Evolutionary conservation across 2,888 invertebrate species (phyloP), one percentile per base, ranked within the genome.

Genomic region (Machimus rusticus): DNA sequence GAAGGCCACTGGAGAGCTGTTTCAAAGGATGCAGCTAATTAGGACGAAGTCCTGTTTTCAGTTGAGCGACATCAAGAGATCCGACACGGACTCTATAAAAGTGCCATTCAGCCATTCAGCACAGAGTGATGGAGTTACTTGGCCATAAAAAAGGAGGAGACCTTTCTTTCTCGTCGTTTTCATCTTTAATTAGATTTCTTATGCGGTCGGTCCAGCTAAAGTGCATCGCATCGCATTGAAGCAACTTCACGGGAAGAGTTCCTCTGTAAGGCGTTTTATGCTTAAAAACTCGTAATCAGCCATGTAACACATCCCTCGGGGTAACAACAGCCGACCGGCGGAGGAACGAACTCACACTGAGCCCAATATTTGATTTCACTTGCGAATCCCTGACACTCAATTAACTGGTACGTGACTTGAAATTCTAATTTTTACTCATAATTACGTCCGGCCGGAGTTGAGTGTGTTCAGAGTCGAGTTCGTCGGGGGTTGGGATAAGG

Each of bases 401-500:
- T 82, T 82, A 82, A 55, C 82, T 16, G n/a, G 55, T 16, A 82
- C 82, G 82, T 82, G 82, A 55, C 82, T 57, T 19, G 82, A 55
- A 82, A 82, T 82, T 82, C 12, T 82, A 82, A 82, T 82, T 82
- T 43, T 55, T 82, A 34, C 55, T 82, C 55, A 55, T 37, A 82
- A 82, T 82, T 55, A 82, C 66, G 66, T 66, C 66, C 28, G 12
- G 66, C 4, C n/a, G n/a, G 51, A 51, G 51, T 51, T 51, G 1
- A 66, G 28, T 23, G 8, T 19, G 66, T n/a, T 51, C 16, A 6
- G 1, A 66, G 66, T 28, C 23, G 66, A 66, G 28, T 28, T 4
- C 66, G 28, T 66, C 28, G 19, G 23, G 66, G 66, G 66, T 8
- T 19, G 66, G 12, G 9, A 28, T 28, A 9, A 12, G 66, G 2